Conservation (phyloP, 2,797 vertebrate species). For the Urosaurus nigricauda region DNA sequence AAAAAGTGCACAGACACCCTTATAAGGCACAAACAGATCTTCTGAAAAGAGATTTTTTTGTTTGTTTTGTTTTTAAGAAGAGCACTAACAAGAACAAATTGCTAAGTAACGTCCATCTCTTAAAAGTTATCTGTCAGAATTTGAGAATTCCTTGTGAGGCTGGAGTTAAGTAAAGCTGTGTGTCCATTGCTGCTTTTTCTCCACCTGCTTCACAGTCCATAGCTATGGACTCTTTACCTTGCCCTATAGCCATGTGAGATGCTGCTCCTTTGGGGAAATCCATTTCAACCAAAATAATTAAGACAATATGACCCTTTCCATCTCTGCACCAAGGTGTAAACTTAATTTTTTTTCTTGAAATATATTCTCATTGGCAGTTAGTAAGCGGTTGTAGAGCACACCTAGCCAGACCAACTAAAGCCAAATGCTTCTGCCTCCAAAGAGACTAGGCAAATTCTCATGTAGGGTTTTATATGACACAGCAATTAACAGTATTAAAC, state of each 20-base stretch:
- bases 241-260: not conserved
- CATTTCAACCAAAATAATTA: conserved; percentile 33
- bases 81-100: conserved; percentile 69
- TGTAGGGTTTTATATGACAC: conserved; percentile 1
- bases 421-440: conserved; percentile 7
- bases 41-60: conserved; percentile 75
- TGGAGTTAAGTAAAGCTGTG: conserved; percentile 15
- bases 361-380: not conserved
- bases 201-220: rapidly evolving
- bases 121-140: conserved; percentile 47
- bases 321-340: conserved; percentile 18
- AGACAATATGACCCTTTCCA: not conserved
- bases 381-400: not conserved
- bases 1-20: conserved; percentile 86
- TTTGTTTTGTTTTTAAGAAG: conserved; percentile 43
- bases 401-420: not conserved
- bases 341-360: conserved; percentile 26
- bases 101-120: conserved; percentile 69
- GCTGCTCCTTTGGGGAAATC: conserved; percentile 45
- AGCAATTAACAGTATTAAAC: not conserved
- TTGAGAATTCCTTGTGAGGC: conserved; percentile 57
- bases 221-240: not conserved
- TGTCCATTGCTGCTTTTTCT: not conserved
- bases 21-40: conserved; percentile 87
- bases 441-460: not conserved